Base-by-base conservation (phyloP, 2,888 invertebrate species). In the Panzeria rudis region DNA sequence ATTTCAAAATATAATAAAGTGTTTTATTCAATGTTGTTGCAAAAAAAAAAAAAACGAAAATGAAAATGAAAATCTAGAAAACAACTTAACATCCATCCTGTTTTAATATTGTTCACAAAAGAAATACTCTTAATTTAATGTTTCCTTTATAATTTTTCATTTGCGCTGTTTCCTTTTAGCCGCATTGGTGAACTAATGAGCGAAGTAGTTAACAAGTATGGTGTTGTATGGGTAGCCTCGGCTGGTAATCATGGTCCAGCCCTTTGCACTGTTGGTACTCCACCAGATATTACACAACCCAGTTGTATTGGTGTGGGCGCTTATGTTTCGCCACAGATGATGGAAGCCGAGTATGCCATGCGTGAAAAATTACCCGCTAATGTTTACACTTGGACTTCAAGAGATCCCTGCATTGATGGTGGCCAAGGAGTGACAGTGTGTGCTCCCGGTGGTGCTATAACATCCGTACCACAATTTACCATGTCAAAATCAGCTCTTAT, bases 311-410 rank as follows among this genome's bases (percentile, higher is more conserved):
- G 96, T 82, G 98, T 99, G 75, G 99, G 98, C 20, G 99, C 99
- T 15, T 99, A 98, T 93, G 98, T 99, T 84, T 98, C 98, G 0
- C 97, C 98, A 0, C 98, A 98, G 90, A 99, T 99, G 98, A 98
- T 98, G 97, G 94, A 96, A 71, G 98, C 98, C 1, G 98, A 98
- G 91, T 99, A 99, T 93, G 97, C 98, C 0, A 94, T 99, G 93
- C 94, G 97, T 61, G 95, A 96, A 91, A 96, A 96, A 92, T 93
- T 97, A 87, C 95, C 97, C 23, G 96, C 96, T 72, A 97, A 96
- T 93, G 96, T 97, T 11, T 99, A 97, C 93, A 97, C 97, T 59
- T 97, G 97, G 97, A 95, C 96, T 82, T 97, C 97, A n/a, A 94
- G 97, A 84, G 97, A 96, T 89, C 98, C 97, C 84, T 96, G 95